Base-by-base conservation (phyloP, 2,113 vertebrate species). In the Reinhardtius hippoglossoides region DNA sequence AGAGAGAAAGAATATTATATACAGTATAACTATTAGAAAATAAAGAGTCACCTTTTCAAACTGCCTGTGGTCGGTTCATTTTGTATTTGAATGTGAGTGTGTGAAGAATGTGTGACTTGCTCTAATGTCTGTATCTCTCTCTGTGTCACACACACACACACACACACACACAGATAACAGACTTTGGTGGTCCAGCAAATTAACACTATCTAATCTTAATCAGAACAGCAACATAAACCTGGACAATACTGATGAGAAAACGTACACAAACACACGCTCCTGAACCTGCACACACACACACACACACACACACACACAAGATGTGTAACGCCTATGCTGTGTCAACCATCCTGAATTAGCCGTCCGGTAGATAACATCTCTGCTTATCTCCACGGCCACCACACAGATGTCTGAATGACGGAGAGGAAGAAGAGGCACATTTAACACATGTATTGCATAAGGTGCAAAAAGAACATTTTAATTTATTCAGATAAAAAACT, bases 41-140 rank as follows among this genome's bases (percentile, higher is more conserved):
- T 91, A 93, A 93, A 92, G 76, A 92, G 79, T 88, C 89, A 88
- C 91, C 88, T 93, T 93, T 93, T 92, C 80, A 92, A 91, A 80
- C 76, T 76, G 83, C 65, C 76, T 89, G 75, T 78, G 56, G 81
- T 88, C 80, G 60, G 75, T 86, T 84, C 31, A 60, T 85, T 85
- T 76, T 89, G 68, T 90, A 14, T 71, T 54, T 44, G 3, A 52
- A 26, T 67, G 46, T 76, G 59, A 58, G 58, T 77, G 1, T 70
- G 31, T 56, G 46, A 40, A 57, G 2, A 4, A 31, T 59, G 10
- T 64, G n/a, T 27, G 50, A 64, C 16, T 27, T 56, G 27, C 15
- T 73, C 16, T 31, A 7, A 31, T 21, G 18, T n/a, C 40, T 9
- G 9, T 42, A 5, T 52, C n/a, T 20, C 16, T 24, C 44, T 21